Base-by-base conservation (phyloP, 1,140 invertebrate species). In the Asobara japonica region DNA sequence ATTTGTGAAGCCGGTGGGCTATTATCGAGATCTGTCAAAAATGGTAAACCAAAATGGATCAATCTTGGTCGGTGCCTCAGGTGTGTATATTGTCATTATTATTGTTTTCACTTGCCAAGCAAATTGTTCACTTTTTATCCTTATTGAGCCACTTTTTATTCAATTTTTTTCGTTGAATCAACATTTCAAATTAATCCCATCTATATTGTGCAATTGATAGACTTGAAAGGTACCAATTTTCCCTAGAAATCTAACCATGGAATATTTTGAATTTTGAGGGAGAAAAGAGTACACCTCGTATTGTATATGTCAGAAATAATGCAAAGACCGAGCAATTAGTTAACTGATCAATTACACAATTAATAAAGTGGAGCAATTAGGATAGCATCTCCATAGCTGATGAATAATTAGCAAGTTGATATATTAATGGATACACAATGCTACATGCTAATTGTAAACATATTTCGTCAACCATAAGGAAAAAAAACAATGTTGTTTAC, bases 1-100 rank as follows among this genome's bases (percentile, higher is more conserved):
- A 66, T 73, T n/a, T 73, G 72, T 31, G 67, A 73, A 25, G 20
- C 72, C 5, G 27, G 33, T 69, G 41, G 41, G 7, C 11, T 73
- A 6, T 69, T 73, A 33, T 51, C 66, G 56, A 65, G 65, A 36
- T 31, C 61, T 27, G 18, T 45, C 10, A 61, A 64, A 20, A 45
- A 41, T 18, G 10, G 48, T 5, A 70, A 56, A 41, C 61, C 60
- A 70, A 31, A 20, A 66, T 74, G 73, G 73, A 61, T 66, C 30
- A 66, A 45, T 2, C 33, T 65, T 22, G 72, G 48, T 1, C 61
- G 73, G 45, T 64, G 68, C 31, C 36, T 74, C 29, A 74, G 73
- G 29, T 74, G 68, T 1, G 51, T 56, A 56, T 56, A 18, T 27
- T 56, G 69, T 45, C 27, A 64, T 36, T 71, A n/a, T n/a, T 69